These are phyloP conservation scores for Camponotus pennsylvanicus DNA, from an alignment of 1,140 invertebrate species.

Conservation along the genomic window DNA sequence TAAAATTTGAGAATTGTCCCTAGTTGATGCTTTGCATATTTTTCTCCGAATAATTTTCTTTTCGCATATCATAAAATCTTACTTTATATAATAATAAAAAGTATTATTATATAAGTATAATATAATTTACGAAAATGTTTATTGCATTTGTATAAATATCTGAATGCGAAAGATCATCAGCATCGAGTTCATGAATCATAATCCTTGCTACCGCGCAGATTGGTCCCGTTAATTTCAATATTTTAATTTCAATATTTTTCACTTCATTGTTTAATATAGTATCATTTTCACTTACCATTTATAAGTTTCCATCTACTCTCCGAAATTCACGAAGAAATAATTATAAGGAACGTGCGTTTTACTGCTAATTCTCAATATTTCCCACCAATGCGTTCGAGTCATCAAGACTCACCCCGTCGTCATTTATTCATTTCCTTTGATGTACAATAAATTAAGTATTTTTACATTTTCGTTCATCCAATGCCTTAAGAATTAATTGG, in stretches of 20 bases:
- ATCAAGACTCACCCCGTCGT: not conserved
- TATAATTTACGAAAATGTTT: not conserved
- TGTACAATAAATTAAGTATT: conserved; percentile 11
- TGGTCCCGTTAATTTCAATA: not conserved
- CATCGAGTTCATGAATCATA: not conserved
- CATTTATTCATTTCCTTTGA: not conserved
- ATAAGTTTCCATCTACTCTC: not conserved
- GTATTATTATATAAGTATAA: too few species aligned
- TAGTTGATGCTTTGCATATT: not conserved
- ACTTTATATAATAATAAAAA: not conserved
- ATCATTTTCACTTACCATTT: not conserved
- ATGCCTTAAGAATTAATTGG: conserved; percentile 16
- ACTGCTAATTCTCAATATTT: not conserved
- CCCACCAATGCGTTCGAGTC: not conserved
- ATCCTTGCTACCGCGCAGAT: not conserved
- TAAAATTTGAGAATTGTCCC: too few species aligned
- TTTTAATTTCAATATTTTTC: not conserved
- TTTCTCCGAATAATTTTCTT: conserved; percentile 9
- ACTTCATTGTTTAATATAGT: conserved; percentile 2
- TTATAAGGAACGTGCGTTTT: not conserved
- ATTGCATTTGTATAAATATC: conserved; percentile 8
- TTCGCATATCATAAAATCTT: not conserved
- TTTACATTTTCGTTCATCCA: conserved; percentile 3
- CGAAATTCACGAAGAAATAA: not conserved
- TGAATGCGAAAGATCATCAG: conserved; percentile 32